Evolutionary conservation across 2,888 invertebrate genomes (phyloP).

Genomic region (Agrypnus murinus): DNA sequence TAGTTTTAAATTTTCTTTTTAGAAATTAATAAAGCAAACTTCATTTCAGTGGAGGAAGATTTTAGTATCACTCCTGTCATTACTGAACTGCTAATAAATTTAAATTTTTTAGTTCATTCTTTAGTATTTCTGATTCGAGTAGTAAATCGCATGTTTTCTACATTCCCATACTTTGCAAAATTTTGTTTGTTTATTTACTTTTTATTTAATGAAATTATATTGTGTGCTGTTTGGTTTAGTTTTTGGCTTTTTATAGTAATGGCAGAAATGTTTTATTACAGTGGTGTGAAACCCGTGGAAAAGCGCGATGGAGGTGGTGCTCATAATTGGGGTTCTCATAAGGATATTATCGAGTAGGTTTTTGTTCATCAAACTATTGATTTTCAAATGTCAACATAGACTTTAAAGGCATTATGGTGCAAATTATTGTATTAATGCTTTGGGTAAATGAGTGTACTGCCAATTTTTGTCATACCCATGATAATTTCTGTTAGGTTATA

Average conservation of each 20-base stretch:
- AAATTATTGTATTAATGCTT: conserved; percentile 36
- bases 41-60: too few species aligned
- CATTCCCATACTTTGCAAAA: conserved; percentile 2
- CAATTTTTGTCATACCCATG: neutral
- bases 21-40: too few species aligned
- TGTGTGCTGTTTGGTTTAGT: conserved; percentile 34
- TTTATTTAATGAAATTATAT: conserved; percentile 26
- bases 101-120: neutral
- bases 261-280: conserved; percentile 69
- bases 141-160: conserved; percentile 10
- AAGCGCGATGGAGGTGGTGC: conserved; percentile 96
- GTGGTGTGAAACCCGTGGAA: conserved; percentile 93
- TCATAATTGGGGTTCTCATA: conserved; percentile 96
- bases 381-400: conserved; percentile 36
- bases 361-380: conserved; percentile 37
- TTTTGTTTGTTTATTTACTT: neutral
- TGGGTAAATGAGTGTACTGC: conserved; percentile 14
- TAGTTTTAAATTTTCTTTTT: too few species aligned
- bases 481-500: neutral
- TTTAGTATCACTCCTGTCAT: conserved; percentile 33
- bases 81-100: conserved; percentile 14
- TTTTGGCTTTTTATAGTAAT: conserved; percentile 47
- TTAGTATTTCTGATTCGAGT: neutral
- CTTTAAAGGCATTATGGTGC: conserved; percentile 47
- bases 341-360: conserved; percentile 89